Percentiles rank a stretch among this genome's conserved stretches.
phyloP scores from a whole-genome alignment of 2,797 vertebrate genomes.

The Cyclopterus lumpus region DNA sequence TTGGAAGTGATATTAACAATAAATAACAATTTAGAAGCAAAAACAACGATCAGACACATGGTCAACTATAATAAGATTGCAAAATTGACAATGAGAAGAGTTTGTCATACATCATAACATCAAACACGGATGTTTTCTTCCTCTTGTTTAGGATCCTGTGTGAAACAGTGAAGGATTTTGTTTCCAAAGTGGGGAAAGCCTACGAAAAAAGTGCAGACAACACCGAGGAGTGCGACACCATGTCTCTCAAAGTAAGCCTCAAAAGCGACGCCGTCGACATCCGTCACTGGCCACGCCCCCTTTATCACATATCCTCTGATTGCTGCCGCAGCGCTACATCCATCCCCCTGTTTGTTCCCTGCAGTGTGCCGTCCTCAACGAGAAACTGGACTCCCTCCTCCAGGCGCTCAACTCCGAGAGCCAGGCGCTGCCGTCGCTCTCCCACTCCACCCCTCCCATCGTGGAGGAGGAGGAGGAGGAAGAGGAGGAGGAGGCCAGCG shows the following conservation, averaged over 20 bases:
- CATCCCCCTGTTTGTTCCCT: neutral
- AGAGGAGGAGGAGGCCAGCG: conserved; percentile 88
- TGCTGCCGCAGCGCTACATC: neutral
- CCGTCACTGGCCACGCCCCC: neutral
- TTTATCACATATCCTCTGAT: neutral
- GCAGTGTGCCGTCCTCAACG: conserved; percentile 93
- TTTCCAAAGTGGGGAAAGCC: conserved; percentile 95
- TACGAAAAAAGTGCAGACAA: conserved; percentile 92
- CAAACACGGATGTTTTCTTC: neutral
- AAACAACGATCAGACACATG: neutral
- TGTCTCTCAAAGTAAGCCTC: conserved; percentile 92
- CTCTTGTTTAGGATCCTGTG: conserved; percentile 89
- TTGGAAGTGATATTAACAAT: neutral
- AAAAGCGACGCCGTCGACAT: neutral
- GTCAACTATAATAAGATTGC: neutral
- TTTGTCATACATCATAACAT: neutral
- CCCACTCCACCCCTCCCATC: conserved; percentile 84
- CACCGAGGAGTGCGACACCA: conserved; percentile 88
- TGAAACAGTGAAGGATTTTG: conserved; percentile 98
- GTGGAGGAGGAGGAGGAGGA: conserved; percentile 86
- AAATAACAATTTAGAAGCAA: neutral
- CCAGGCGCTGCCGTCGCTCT: conserved; percentile 79
- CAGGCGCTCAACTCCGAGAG: conserved; percentile 90
- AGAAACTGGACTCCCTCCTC: conserved; percentile 95
- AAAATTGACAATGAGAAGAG: neutral